Evolutionary conservation across 2,113 vertebrate genomes (phyloP), one percentile per base, ranked within the genome.

Genomic region (Platichthys flesus): DNA sequence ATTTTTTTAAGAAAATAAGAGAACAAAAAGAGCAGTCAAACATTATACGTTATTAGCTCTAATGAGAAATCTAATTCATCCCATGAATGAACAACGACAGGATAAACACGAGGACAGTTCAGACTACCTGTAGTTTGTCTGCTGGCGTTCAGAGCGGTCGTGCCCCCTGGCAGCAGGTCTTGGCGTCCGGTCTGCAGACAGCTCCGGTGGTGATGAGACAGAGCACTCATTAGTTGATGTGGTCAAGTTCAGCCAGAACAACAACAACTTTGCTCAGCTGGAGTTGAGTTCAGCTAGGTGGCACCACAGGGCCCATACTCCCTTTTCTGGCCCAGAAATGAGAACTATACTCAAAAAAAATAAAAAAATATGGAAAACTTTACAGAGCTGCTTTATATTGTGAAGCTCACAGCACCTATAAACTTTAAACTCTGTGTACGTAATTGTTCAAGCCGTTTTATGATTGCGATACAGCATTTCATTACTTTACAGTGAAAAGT

Each of bases 201-300:
- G 20, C 14, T 42, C 3, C 47, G 16, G 10, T 10, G 20, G 54
- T 37, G 16, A 47, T 14, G 21, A 75, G 21, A 60, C 37, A 2
- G 16, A 51, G 28, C 16, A 37, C 28, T 24, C 35, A 65, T 57
- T 64, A 64, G 15, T 40, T 62, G 70, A 54, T 62, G 70, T 64
- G 71, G 49, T 55, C 35, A 47, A 56, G 1, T 23, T 66, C 54
- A 74, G 21, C 20, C 13, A 8, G 35, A 58, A 74, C 40, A 74
- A 47, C 24, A 58, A 74, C 51, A 31, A 47, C 35, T 0, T 21
- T 71, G 42, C 69, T 42, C 47, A n/a, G 35, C 16, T 28, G 12
- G 52, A 63, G 51, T 47, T 13, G 12, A 14, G 14, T 35, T 51
- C n/a, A 49, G 45, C 28, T 28, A 49, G 24, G 42, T 31, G 40